Percentiles rank a stretch among this genome's conserved stretches.
phyloP scores from a whole-genome alignment of 2,113 vertebrate genomes.

The Leucoraja erinaceus region DNA sequence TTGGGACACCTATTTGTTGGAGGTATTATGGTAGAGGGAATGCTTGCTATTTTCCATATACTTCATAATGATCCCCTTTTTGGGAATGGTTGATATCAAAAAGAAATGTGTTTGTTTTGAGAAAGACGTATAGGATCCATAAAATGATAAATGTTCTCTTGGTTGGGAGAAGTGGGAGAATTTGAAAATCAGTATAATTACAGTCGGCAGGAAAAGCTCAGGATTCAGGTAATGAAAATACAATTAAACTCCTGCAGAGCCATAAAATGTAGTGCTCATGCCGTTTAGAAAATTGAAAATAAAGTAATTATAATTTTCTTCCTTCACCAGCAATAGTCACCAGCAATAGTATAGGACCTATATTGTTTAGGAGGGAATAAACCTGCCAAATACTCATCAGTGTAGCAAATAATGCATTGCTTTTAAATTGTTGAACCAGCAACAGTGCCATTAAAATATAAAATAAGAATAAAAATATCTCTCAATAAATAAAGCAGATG shows the following conservation, averaged over 20 bases:
- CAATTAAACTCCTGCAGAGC: background rate
- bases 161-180: background rate
- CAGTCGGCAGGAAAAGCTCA: background rate
- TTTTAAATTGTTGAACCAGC: constrained; percentile 87
- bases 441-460: constrained; percentile 88
- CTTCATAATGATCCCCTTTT: background rate
- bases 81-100: background rate
- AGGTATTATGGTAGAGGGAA: background rate
- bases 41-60: background rate
- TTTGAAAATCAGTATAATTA: background rate
- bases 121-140: background rate
- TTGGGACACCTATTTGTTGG: background rate
- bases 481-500: background rate
- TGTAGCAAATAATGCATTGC: constrained; percentile 84
- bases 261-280: background rate
- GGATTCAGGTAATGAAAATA: background rate
- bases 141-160: background rate
- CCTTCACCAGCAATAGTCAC: background rate
- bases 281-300: background rate
- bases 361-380: background rate
- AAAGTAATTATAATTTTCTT: background rate
- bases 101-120: background rate
- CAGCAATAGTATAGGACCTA: background rate
- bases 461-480: background rate
- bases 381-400: background rate